These are phyloP conservation scores for Glaucidium brasilianum DNA, from an alignment of 2,113 vertebrate genomes.

Conservation along the genomic window DNA sequence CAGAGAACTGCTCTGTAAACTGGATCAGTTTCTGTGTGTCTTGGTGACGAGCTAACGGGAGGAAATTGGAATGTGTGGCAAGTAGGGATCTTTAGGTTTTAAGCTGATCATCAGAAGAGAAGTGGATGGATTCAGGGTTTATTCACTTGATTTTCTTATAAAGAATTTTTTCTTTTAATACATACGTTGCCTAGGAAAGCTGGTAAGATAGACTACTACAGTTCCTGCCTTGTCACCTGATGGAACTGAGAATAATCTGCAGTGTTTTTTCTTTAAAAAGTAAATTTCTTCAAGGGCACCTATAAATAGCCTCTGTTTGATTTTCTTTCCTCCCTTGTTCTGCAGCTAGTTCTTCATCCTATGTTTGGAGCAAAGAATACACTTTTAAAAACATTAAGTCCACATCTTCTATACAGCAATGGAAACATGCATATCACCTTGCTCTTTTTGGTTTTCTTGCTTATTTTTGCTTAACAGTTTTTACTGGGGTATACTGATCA, in stretches of 20 bases:
- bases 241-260: not conserved
- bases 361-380: not conserved
- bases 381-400: not conserved
- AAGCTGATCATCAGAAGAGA: not conserved
- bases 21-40: not conserved
- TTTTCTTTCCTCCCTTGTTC: not conserved
- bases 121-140: not conserved
- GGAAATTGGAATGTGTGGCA: not conserved
- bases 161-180: not conserved
- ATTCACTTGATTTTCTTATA: not conserved
- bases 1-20: not conserved
- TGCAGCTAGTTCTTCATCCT: not conserved
- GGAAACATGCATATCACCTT: not conserved
- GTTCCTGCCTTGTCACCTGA: not conserved
- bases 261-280: not conserved
- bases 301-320: not conserved
- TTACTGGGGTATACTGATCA: not conserved
- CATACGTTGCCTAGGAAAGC: not conserved
- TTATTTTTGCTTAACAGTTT: not conserved
- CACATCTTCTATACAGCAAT: not conserved
- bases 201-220: not conserved
- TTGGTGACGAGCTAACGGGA: not conserved
- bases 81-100: not conserved
- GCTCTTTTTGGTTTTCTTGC: not conserved
- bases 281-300: not conserved